Evolutionary conservation across 2,888 invertebrate genomes (phyloP), one percentile per base, ranked within the genome.

Genomic region (Phalera bucephala): DNA sequence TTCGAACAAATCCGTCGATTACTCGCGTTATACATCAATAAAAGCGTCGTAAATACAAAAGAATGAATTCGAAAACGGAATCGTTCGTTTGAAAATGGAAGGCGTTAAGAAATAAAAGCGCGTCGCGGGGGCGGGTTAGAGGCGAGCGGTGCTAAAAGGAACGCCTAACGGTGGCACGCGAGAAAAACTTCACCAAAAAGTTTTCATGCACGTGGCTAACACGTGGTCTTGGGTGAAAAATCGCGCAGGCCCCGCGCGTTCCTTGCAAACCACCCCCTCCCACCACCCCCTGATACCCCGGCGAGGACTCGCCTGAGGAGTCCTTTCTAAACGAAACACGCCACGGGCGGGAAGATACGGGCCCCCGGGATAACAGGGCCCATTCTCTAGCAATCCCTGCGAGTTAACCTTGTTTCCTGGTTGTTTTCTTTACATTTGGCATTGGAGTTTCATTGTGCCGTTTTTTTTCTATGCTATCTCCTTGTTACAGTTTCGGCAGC

Each of bases 221-320:
- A 88, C 88, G 87, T 87, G 88, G 82, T 83, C 82, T 84, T 80
- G 78, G 70, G 75, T 72, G 79, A 88, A 88, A 86, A 87, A 85
- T 82, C 74, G 82, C 82, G 76, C 81, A 76, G 73, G 64, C 71
- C 62, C 78, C 74, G 67, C 72, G 70, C 72, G 62, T 64, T 72
- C 72, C 72, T 72, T 69, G 61, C 70, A 58, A 52, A 56, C 58
- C 64, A 55, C 62, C 64, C 59, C 64, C 54, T 57, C 57, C 54
- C 55, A 40, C 44, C 41, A 39, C 50, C 49, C 34, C 32, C 41
- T 33, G 31, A 29, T 35, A 30, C 47, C 40, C 46, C 46, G 44
- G 21, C 32, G 40, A 38, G 32, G 26, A 42, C 41, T 43, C 60
- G 59, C 47, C 52, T 52, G 57, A 65, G 65, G 53, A 67, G 55